A percentile compares a stretch with the other conserved stretches of the same genome.
Conservation (phyloP, 1,140 invertebrate species). For the Drosophila quadrilineata region DNA sequence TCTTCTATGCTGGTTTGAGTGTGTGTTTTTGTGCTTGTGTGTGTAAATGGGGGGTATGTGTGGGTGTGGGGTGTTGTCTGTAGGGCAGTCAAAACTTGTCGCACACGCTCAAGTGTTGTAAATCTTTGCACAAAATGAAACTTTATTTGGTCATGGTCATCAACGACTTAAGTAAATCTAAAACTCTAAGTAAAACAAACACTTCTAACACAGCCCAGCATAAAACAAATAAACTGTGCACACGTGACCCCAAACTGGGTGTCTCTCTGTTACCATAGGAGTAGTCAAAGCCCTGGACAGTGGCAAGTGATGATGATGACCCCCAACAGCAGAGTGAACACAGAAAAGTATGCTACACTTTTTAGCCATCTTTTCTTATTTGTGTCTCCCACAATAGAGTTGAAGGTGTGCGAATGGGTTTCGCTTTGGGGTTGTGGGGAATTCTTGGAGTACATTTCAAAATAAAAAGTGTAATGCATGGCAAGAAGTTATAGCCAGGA, state of each 20-base stretch:
- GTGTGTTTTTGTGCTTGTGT: conserved; percentile 13
- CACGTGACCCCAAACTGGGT: conserved; percentile 64
- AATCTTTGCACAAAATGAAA: conserved; percentile 75
- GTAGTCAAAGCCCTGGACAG: background rate
- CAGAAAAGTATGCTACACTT: conserved; percentile 54
- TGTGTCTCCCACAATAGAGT: too few relatives aligned
- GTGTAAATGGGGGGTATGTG: conserved; percentile 2
- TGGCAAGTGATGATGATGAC: conserved; percentile 43
- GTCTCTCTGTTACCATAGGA: background rate
- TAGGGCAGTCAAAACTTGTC: conserved; percentile 64
- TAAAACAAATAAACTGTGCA: conserved; percentile 74
- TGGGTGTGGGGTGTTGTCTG: conserved; percentile 1
- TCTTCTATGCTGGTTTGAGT: conserved; percentile 6
- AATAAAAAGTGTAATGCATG: conserved; percentile 47
- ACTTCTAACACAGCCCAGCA: conserved; percentile 53
- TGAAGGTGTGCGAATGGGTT: too few relatives aligned
- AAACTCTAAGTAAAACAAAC: conserved; percentile 79
- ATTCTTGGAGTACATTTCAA: conserved; percentile 38
- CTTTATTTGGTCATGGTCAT: conserved; percentile 79
- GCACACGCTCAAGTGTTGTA: conserved; percentile 75
- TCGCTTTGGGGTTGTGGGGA: too few relatives aligned
- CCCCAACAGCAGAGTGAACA: conserved; percentile 32
- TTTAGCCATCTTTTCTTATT: too few relatives aligned
- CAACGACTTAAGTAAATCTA: conserved; percentile 76
- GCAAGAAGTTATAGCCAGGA: conserved; percentile 40